Percentiles rank a stretch among this genome's conserved stretches.
phyloP scores from a whole-genome alignment of 2,888 invertebrate species.

The Phymatocera aterrima region DNA sequence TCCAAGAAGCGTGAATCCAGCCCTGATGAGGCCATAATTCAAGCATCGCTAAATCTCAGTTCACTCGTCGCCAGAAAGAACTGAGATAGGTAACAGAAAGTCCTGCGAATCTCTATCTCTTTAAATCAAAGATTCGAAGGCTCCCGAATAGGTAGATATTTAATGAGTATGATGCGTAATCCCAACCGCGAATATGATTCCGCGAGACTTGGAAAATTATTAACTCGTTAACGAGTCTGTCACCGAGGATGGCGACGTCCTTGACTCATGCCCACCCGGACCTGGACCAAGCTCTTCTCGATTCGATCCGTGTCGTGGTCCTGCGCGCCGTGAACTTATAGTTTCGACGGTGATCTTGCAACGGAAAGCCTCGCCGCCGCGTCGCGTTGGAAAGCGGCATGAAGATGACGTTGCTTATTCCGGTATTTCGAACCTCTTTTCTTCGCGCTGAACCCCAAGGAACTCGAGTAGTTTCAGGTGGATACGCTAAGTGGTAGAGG shows the following conservation, averaged over 20 bases:
- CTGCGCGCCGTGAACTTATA: constrained; percentile 31
- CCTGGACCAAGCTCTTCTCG: constrained; percentile 7
- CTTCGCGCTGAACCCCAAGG: neutral
- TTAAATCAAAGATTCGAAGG: too few relatives aligned
- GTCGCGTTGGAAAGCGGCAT: neutral
- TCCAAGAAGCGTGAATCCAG: too few relatives aligned
- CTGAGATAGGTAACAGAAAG: too few relatives aligned
- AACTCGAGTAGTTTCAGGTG: too few relatives aligned
- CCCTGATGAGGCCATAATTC: too few relatives aligned
- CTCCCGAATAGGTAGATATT: too few relatives aligned
- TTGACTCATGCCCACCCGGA: constrained; percentile 9
- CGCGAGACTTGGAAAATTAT: constrained; percentile 61
- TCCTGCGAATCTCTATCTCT: too few relatives aligned
- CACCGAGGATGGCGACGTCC: constrained; percentile 57
- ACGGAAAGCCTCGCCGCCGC: neutral
- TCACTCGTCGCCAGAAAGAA: too few relatives aligned
- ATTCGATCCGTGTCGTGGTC: constrained; percentile 33
- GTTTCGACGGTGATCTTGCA: constrained; percentile 23
- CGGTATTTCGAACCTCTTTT: neutral
- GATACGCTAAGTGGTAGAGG: neutral
- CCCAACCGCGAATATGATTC: constrained; percentile 44
- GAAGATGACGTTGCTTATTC: constrained; percentile 7
- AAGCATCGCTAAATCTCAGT: too few relatives aligned
- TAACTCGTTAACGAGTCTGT: constrained; percentile 62
- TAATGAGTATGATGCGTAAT: too few relatives aligned